phyloP scores from a whole-genome alignment of 2,888 invertebrate genomes.

The Unio pictorum region DNA sequence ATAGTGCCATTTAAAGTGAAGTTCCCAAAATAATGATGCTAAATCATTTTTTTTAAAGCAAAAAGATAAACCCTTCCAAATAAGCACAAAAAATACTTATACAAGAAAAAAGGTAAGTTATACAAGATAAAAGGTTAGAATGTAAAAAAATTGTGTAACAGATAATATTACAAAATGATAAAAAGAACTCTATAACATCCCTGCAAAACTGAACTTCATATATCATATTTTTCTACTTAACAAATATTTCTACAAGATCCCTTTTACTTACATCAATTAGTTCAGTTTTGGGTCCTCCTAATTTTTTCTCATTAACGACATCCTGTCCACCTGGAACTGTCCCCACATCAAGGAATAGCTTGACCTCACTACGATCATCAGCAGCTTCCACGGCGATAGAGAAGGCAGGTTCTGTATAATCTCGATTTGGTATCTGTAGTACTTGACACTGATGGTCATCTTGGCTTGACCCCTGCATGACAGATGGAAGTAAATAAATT shows the following conservation, averaged over 20 bases:
- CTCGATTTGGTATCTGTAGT: constrained; percentile 29
- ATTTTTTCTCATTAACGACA: constrained; percentile 13
- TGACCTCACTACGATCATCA: constrained; percentile 38
- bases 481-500: background rate
- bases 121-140: too few relatives aligned
- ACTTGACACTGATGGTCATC: constrained; percentile 20
- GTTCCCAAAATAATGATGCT: too few relatives aligned
- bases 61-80: too few relatives aligned
- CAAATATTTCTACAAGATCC: background rate
- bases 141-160: too few relatives aligned
- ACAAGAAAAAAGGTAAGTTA: too few relatives aligned
- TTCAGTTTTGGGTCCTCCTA: constrained; percentile 34
- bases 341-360: constrained; percentile 26
- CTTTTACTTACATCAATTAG: constrained; percentile 17
- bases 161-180: too few relatives aligned
- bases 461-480: constrained; percentile 2
- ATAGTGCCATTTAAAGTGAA: too few relatives aligned
- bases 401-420: constrained; percentile 45
- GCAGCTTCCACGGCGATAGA: constrained; percentile 28
- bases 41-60: too few relatives aligned
- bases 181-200: too few relatives aligned
- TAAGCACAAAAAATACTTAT: too few relatives aligned
- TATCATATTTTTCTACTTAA: background rate
- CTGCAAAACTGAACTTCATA: too few relatives aligned
- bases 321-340: constrained; percentile 33